phyloP scores from a whole-genome alignment of 2,888 invertebrate species.

The Perdita meconis region DNA sequence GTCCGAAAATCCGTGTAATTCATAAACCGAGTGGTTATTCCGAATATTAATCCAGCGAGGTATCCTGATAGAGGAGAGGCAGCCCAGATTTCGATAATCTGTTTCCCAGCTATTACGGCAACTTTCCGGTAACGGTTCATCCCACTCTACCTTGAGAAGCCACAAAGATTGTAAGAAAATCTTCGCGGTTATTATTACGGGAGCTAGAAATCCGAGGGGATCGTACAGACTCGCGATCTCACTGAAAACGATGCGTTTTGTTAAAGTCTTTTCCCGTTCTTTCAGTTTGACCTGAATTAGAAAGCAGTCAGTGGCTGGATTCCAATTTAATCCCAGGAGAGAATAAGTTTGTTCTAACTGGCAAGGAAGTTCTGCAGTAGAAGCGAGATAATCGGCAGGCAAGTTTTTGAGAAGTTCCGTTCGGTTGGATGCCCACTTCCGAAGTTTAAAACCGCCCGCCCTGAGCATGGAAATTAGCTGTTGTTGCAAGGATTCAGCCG shows the following conservation, averaged over 20 bases:
- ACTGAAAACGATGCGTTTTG: not conserved
- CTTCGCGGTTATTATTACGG: not conserved
- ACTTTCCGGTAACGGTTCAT: no score
- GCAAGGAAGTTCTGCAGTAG: not conserved
- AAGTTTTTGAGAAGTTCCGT: not conserved
- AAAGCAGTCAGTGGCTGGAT: not conserved
- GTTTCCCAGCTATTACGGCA: no score
- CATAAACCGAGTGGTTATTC: not conserved
- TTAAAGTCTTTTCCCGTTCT: not conserved
- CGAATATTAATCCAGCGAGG: not conserved
- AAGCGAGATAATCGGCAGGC: not conserved
- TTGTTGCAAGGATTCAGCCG: no score
- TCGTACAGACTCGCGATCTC: not conserved
- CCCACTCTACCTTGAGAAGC: no score
- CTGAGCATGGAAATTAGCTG: no score
- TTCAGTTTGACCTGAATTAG: not conserved
- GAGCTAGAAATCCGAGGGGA: not conserved
- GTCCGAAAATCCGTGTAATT: constrained; percentile 13
- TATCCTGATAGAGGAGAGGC: no score
- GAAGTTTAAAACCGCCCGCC: no score
- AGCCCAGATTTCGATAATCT: not conserved
- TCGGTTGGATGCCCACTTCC: not conserved
- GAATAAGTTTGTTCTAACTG: not conserved
- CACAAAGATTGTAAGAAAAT: no score
- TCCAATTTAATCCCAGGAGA: not conserved